Conservation (phyloP, 2,888 invertebrate genomes). For the Heteropelma amictum region DNA sequence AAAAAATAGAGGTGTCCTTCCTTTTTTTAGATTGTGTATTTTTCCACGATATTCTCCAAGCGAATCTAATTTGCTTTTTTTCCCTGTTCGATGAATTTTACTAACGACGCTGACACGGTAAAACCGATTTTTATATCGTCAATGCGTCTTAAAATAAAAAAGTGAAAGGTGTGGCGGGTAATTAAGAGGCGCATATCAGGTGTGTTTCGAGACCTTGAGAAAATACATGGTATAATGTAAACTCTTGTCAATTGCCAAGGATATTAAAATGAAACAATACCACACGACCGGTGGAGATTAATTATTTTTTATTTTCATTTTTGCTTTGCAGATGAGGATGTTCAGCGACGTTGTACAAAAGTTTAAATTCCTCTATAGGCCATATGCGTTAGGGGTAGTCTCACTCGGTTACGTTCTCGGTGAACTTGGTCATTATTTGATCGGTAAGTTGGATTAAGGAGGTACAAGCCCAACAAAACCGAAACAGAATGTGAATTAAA, state of each 20-base stretch:
- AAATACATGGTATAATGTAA: background rate
- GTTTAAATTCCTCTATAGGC: slow-evolving; percentile 85
- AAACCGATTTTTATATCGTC: background rate
- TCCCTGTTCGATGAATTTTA: background rate
- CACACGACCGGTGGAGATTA: background rate
- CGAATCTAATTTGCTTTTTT: too few species aligned
- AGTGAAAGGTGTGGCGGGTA: slow-evolving; percentile 42
- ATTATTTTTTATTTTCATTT: background rate
- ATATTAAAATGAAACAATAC: background rate
- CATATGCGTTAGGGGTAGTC: slow-evolving; percentile 88
- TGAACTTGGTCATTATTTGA: slow-evolving; percentile 92
- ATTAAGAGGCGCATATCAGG: slow-evolving; percentile 13
- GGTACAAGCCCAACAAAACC: too few species aligned
- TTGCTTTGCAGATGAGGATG: slow-evolving; percentile 68
- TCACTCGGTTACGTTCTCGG: slow-evolving; percentile 92
- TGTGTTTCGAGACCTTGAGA: slow-evolving; percentile 41
- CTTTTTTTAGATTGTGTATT: too few species aligned
- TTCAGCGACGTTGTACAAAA: slow-evolving; percentile 79
- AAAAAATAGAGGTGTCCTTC: too few species aligned
- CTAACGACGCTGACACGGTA: background rate
- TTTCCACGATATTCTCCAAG: too few species aligned
- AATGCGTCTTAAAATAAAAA: slow-evolving; percentile 28
- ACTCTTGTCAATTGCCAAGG: background rate
- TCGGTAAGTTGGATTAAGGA: slow-evolving; percentile 80
- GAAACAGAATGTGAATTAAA: too few species aligned